These are phyloP conservation scores for Catocala sponsa DNA, from an alignment of 2,888 invertebrate genomes.

Conservation along the genomic window DNA sequence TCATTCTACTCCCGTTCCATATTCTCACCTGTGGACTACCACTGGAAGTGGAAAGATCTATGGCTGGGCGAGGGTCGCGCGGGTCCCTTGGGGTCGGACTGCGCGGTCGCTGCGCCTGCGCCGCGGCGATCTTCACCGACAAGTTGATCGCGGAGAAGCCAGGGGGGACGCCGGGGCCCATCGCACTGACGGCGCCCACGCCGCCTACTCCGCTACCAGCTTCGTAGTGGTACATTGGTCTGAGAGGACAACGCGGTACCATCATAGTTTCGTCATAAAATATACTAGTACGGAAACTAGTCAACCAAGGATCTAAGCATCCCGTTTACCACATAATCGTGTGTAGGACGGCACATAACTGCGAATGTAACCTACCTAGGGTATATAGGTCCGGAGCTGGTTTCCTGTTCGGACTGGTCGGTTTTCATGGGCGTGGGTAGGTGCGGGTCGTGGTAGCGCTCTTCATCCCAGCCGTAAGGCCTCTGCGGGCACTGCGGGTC, in stretches of 20 bases:
- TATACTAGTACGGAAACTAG: conserved; percentile 12
- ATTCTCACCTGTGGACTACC: conserved; percentile 95
- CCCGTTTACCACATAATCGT: conserved; percentile 83
- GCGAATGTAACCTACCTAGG: conserved; percentile 87
- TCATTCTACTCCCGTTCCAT: conserved; percentile 59
- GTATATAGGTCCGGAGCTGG: conserved; percentile 91
- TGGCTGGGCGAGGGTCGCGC: conserved; percentile 94
- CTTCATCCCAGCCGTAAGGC: conserved; percentile 88
- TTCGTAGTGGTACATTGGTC: conserved; percentile 95
- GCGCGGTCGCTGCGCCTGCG: conserved; percentile 91
- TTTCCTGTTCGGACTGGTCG: conserved; percentile 90
- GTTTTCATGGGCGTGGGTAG: conserved; percentile 90
- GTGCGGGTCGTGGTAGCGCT: conserved; percentile 88
- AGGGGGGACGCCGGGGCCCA: conserved; percentile 91
- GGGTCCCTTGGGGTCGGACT: conserved; percentile 93
- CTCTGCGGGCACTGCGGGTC: conserved; percentile 85
- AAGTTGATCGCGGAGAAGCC: conserved; percentile 94
- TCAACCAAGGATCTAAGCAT: conserved; percentile 51
- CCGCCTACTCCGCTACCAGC: conserved; percentile 85
- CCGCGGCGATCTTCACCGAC: conserved; percentile 94
- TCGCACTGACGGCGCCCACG: conserved; percentile 89
- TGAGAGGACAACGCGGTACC: conserved; percentile 67
- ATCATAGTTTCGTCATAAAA: conserved; percentile 19
- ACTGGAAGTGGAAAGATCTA: conserved; percentile 95
- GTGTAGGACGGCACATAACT: conserved; percentile 31